Evolutionary conservation across 2,797 vertebrate species (phyloP), one percentile per base, ranked within the genome.

Genomic region (Hyperoplus immaculatus): DNA sequence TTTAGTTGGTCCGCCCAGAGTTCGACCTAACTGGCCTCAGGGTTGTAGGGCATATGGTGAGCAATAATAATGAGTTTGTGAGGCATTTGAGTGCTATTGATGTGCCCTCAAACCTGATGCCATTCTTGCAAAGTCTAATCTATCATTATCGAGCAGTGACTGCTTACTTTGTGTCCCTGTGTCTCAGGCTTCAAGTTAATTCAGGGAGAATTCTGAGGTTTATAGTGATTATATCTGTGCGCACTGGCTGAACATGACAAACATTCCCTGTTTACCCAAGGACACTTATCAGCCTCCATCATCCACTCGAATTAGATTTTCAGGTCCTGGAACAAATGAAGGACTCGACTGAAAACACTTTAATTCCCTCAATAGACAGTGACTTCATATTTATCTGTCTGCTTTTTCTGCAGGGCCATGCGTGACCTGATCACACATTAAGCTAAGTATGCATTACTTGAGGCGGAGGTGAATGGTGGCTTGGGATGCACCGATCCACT

Each of bases 41-140:
- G 58, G 42, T 12, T 71, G 14, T 46, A 71, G 4, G 18, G 5
- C 64, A 64, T 67, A 39, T 7, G 13, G 69, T 66, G 56, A 59
- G 9, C 65, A 68, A 29, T 60, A 85, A 84, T 59, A 84, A 82
- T 70, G 64, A 56, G 71, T 60, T 67, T 54, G 42, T 39, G 59
- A 69, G 51, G 41, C 69, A 65, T 72, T 75, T 75, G 18, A 75
- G 57, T 64, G 71, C 60, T 54, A 43, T 77, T 71, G 5, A 59
- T 68, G 21, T 45, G 41, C 46, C 58, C 71, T 65, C 47, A 68
- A 65, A 78, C 64, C 11, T 6, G 38, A 8, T 63, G 11, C 62
- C 29, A 42, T 70, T 73, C 55, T 42, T 72, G 39, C 67, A 13
- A 74, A 55, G 60, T 47, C 18, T 61, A 62, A 66, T 75, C 46